phyloP scores from a whole-genome alignment of 2,888 invertebrate species.

The Chymomyza amoena region DNA sequence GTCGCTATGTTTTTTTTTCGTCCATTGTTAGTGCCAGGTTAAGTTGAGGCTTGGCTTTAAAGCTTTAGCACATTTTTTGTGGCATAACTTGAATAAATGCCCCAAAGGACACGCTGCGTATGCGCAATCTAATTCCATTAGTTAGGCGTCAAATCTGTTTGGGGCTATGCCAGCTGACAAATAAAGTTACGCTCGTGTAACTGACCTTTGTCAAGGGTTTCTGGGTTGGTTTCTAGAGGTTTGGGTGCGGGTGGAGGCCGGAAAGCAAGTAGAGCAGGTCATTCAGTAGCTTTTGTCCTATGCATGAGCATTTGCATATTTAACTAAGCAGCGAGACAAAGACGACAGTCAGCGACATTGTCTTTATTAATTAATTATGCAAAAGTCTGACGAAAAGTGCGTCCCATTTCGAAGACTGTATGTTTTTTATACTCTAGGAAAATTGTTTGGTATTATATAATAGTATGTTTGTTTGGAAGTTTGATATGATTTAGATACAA shows the following conservation, averaged over 20 bases:
- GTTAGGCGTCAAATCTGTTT: background rate
- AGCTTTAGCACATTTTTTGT: constrained; percentile 5
- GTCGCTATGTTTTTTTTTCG: background rate
- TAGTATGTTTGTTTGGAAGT: too few species aligned
- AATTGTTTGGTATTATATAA: too few species aligned
- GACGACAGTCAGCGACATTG: background rate
- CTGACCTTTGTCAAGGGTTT: constrained; percentile 46
- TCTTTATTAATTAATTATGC: constrained; percentile 69
- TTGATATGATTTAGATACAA: too few species aligned
- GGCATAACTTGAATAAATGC: background rate
- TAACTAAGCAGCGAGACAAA: constrained; percentile 54
- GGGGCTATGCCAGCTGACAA: constrained; percentile 7
- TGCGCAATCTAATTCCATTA: constrained; percentile 42
- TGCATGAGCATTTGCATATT: constrained; percentile 60
- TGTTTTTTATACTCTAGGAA: background rate
- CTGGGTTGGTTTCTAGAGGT: background rate
- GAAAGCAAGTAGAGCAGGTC: background rate
- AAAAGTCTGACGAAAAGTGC: constrained; percentile 53
- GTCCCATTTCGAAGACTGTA: constrained; percentile 14
- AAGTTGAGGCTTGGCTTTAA: constrained; percentile 30
- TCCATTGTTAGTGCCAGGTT: background rate
- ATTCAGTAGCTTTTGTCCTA: background rate
- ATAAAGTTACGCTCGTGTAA: constrained; percentile 38
- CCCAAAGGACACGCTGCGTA: constrained; percentile 28
- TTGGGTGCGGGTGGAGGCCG: background rate